Evolutionary conservation across 2,888 invertebrate genomes (phyloP).

Genomic region (Amphipyra tragopoginis): DNA sequence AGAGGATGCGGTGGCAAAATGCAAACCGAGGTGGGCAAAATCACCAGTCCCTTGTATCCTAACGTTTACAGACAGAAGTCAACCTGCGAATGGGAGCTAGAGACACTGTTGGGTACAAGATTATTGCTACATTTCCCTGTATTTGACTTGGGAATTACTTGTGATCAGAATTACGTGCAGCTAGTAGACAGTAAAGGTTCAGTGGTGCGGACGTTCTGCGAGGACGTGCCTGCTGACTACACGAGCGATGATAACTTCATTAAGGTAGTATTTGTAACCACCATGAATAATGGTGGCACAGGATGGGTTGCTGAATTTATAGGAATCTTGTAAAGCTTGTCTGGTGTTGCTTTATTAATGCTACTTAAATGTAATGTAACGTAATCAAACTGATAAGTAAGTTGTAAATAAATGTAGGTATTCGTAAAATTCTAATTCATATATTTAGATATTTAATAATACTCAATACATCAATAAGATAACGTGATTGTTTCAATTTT

Average conservation of each 20-base stretch:
- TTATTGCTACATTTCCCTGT: constrained; percentile 76
- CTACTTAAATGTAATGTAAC: neutral
- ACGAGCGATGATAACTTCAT: constrained; percentile 88
- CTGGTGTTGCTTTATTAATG: neutral
- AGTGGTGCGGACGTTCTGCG: constrained; percentile 82
- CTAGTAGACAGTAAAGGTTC: constrained; percentile 87
- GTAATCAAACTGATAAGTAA: no score
- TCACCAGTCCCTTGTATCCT: constrained; percentile 84
- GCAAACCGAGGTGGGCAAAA: constrained; percentile 69
- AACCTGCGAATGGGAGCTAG: constrained; percentile 82
- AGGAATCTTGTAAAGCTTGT: constrained; percentile 38
- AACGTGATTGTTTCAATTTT: no score
- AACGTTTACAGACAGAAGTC: constrained; percentile 72
- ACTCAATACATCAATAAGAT: no score
- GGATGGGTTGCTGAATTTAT: constrained; percentile 91
- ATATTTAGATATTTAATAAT: no score
- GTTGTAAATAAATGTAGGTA: no score
- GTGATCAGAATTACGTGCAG: constrained; percentile 91
- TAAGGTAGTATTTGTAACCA: constrained; percentile 91
- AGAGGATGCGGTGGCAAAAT: constrained; percentile 82
- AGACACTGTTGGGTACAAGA: constrained; percentile 75
- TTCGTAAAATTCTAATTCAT: no score
- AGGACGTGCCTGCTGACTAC: constrained; percentile 90
- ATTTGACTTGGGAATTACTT: constrained; percentile 92
- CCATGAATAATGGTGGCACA: constrained; percentile 92